Base-by-base conservation (phyloP, 2,888 invertebrate genomes). In the Callinectes sapidus region DNA sequence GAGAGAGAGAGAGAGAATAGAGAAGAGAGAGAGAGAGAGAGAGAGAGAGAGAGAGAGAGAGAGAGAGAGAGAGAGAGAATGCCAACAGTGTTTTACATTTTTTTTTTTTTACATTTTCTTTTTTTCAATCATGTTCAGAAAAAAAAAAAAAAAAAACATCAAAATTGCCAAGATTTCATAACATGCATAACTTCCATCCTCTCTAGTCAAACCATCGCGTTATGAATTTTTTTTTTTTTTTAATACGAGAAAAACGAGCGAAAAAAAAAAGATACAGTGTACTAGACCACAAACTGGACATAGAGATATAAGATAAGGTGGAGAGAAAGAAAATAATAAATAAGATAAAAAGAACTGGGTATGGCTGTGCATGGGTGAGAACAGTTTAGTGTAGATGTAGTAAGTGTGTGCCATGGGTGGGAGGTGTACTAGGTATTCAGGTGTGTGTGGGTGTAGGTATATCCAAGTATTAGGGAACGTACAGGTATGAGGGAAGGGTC, bases 21-120 rank as follows among this genome's bases (percentile, higher is more conserved):
- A n/a, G 87, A n/a, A n/a, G 87, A 85, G 85, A 85, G 85, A 85
- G 85, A 85, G 85, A 85, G 85, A 85, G 85, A 85, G 32, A 85
- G 39, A 85, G 39, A 85, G 35, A 39, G 61, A 61, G 61, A 61
- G 61, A 61, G 39, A 86, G 42, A 35, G n/a, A 86, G 35, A 35
- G 39, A 86, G 86, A 86, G 86, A 42, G 48, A 87, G 13, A 39
- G 87, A 55, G 87, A 87, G 1, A 28, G 14, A 81, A 81, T 81
- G 81, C 16, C 81, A 81, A 71, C n/a, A 71, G 39, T 39, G 39
- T 71, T 35, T 23, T 61, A 61, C 23, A 2, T 61, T n/a, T n/a
- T n/a, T n/a, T 55, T 55, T 55, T 18, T 61, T 61, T 61, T 81
- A 13, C 2, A 81, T 81, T 81, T 35, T 81, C 14, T 81, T 81